Evolutionary conservation across 2,797 vertebrate species (phyloP), one percentile per base, ranked within the genome.

Genomic region (Schizothorax lantsangensis): DNA sequence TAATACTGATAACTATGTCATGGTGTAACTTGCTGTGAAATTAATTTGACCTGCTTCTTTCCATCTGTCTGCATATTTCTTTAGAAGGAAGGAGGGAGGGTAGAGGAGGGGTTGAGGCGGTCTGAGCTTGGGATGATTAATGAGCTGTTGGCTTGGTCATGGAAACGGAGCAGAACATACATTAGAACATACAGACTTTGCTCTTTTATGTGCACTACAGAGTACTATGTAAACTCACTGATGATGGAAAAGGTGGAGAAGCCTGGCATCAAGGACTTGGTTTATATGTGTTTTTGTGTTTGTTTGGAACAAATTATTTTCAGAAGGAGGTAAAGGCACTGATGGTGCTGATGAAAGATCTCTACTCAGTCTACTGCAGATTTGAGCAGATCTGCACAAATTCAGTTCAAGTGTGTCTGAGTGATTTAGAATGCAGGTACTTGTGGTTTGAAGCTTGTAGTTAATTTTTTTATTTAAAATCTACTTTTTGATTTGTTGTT

Each of bases 91-190:
- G n/a, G 33, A 77, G 19, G 45, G 17, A 59, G 77, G 17, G 17
- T 2, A 87, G 68, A 33, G 57, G 17, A 43, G 74, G 45, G 45
- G 10, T 15, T 64, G 40, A 6, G 36, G 36, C 33, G 21, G 11
- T 84, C 38, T 1, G 0, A 49, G 69, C 15, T 36, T 40, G n/a
- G 7, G 68, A 73, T 87, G 82, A 87, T 87, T 84, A 87, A 84
- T 84, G 82, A 54, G 75, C n/a, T 66, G 8, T 43, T 79, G 75
- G 69, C 33, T 54, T 66, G 68, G 33, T 84, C 79, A 80, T 81
- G 54, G 38, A 73, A 74, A 49, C 15, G 5, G 62, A 33, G 68
- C 26, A 43, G 66, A 84, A 64, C 68, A 85, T 49, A 47, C 43
- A 77, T 77, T 49, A 64, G 11, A 75, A 68, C 49, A 64, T 47